Evolutionary conservation across 1,140 invertebrate species (phyloP), one percentile per base, ranked within the genome.

Genomic region (Contarinia nasturtii): DNA sequence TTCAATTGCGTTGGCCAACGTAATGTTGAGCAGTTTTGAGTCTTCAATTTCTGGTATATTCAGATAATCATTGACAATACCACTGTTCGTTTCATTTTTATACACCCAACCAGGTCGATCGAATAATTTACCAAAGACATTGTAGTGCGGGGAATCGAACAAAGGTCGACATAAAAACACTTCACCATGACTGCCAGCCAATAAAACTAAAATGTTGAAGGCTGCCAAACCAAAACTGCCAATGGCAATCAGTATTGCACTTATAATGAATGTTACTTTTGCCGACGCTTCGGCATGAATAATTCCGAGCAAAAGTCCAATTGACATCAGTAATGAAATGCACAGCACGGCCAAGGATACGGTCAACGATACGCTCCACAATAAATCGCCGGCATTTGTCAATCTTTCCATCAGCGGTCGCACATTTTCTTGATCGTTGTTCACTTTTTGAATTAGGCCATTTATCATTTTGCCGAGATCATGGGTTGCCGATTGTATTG

Each of bases 121-220:
- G 45, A 79, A 59, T 20, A 79, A 63, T 50, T 68, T 67, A 36
- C 68, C 62, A 17, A 80, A 55, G n/a, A 69, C 67, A 14, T 62
- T 58, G 52, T 73, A 80, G 38, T 72, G 58, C 2, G 72, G 70
- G 21, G 65, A 60, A 42, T 76, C 74, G 57, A 76, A 74, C 2
- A 80, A 57, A 0, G 76, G 68, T 42, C 72, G 68, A 50, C 77
- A 81, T 14, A 80, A 60, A 49, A 77, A 74, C 15, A 72, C 62
- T 64, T 77, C 56, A 5, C 60, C 56, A 50, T 70, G 67, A n/a
- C 64, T 64, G 10, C 67, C 68, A 14, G 67, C 48, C 14, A 67
- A 52, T 45, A 69, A 49, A 2, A 65, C 52, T 21, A 63, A 48
- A 2, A 61, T 56, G 0, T 61, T 65, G 21, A 62, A 55, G 11